These are phyloP conservation scores for Ammospiza caudacuta DNA, from an alignment of 2,113 vertebrate genomes.

Conservation along the genomic window DNA sequence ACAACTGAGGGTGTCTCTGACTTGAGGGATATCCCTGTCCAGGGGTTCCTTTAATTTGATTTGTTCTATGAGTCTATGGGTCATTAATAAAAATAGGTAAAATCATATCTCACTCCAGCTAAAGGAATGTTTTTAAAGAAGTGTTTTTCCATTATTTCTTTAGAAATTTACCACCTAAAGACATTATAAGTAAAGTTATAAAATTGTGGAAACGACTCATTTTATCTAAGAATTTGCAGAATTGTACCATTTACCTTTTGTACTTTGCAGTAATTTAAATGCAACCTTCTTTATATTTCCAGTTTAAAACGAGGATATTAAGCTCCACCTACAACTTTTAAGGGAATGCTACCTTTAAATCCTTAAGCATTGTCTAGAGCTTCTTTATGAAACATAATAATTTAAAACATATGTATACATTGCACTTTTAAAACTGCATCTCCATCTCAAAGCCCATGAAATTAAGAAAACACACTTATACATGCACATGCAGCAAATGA, in stretches of 20 bases:
- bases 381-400: neutral
- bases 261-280: neutral
- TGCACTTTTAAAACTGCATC: neutral
- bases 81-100: neutral
- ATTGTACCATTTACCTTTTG: neutral
- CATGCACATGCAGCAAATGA: neutral
- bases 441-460: neutral
- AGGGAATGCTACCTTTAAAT: neutral
- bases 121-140: neutral
- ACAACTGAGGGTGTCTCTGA: neutral
- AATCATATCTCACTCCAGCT: neutral
- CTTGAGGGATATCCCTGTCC: neutral
- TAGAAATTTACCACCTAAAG: neutral
- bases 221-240: neutral
- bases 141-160: neutral
- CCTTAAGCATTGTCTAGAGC: neutral
- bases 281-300: neutral
- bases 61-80: neutral
- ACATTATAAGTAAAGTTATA: neutral
- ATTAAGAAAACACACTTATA: neutral
- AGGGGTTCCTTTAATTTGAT: neutral
- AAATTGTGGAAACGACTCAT: neutral
- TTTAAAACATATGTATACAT: neutral
- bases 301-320: neutral
- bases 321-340: neutral